Evolutionary conservation across 2,888 invertebrate species (phyloP).

Genomic region (Thalpophila matura): DNA sequence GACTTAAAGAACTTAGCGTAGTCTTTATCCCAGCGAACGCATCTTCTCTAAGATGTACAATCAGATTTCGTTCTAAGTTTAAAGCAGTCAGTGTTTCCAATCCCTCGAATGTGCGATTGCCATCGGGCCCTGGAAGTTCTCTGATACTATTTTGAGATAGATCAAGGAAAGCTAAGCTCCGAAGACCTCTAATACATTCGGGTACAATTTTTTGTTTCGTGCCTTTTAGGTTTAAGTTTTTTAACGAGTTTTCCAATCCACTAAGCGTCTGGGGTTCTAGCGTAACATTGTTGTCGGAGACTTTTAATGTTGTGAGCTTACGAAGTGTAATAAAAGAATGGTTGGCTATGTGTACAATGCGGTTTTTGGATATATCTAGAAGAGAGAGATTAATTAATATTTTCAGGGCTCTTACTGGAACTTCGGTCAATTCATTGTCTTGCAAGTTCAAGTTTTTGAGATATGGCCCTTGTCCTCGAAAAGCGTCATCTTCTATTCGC

Average conservation of each 20-base stretch:
- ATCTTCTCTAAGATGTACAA: slow-evolving; percentile 94
- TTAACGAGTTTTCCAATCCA: slow-evolving; percentile 95
- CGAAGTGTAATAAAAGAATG: slow-evolving; percentile 94
- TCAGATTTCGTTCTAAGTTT: slow-evolving; percentile 96
- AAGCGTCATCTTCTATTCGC: slow-evolving; percentile 93
- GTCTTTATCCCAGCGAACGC: slow-evolving; percentile 95
- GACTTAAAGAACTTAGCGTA: slow-evolving; percentile 96
- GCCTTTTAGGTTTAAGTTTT: slow-evolving; percentile 97
- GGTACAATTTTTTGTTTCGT: slow-evolving; percentile 95
- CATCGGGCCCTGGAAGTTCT: slow-evolving; percentile 94
- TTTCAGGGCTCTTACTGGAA: slow-evolving; percentile 94
- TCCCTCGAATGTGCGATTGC: slow-evolving; percentile 93
- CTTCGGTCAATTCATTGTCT: slow-evolving; percentile 94
- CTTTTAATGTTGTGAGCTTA: slow-evolving; percentile 94
- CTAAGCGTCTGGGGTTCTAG: slow-evolving; percentile 93
- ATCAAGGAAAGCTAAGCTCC: slow-evolving; percentile 96
- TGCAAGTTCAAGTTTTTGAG: slow-evolving; percentile 96
- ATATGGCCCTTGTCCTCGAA: slow-evolving; percentile 95
- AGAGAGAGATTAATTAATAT: slow-evolving; percentile 93
- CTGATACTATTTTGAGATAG: slow-evolving; percentile 96
- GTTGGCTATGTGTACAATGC: slow-evolving; percentile 93
- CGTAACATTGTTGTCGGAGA: slow-evolving; percentile 96
- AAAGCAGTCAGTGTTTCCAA: slow-evolving; percentile 96
- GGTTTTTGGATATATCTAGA: slow-evolving; percentile 96
- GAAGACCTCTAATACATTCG: slow-evolving; percentile 94